phyloP scores from a whole-genome alignment of 2,113 vertebrate genomes.

The Scomber japonicus region DNA sequence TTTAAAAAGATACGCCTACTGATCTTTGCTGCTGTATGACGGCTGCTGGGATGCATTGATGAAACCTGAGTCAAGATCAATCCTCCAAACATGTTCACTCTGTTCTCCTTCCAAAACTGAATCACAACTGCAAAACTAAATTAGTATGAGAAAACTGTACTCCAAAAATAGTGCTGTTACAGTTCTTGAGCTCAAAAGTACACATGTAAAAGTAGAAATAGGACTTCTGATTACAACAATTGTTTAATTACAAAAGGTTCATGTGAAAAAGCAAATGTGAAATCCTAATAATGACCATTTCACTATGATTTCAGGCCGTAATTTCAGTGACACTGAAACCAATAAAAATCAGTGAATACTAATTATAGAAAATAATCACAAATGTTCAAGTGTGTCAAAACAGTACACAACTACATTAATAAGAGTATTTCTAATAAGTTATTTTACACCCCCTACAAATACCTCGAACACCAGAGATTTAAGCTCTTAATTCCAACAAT shows the following conservation, averaged over 20 bases:
- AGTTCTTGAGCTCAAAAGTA: background rate
- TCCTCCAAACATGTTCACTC: conserved; percentile 2
- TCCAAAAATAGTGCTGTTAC: too few species aligned
- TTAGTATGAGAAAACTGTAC: background rate
- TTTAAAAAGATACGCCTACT: background rate
- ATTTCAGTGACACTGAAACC: background rate
- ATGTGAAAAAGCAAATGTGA: background rate
- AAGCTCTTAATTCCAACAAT: too few species aligned
- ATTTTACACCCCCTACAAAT: background rate
- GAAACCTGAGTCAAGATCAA: conserved; percentile 14
- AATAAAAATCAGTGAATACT: background rate
- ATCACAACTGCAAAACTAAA: conserved; percentile 14
- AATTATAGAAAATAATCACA: background rate
- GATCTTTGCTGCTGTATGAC: background rate
- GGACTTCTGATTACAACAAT: background rate
- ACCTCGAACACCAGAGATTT: background rate
- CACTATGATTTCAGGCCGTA: background rate
- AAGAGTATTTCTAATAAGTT: background rate
- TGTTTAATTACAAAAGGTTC: too few species aligned
- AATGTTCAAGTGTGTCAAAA: background rate
- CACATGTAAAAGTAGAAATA: background rate
- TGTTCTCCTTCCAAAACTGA: conserved; percentile 39
- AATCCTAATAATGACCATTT: conserved; percentile 1
- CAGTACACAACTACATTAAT: background rate
- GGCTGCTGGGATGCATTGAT: background rate